Conservation (phyloP, 2,113 vertebrate genomes). For the Egretta garzetta region DNA sequence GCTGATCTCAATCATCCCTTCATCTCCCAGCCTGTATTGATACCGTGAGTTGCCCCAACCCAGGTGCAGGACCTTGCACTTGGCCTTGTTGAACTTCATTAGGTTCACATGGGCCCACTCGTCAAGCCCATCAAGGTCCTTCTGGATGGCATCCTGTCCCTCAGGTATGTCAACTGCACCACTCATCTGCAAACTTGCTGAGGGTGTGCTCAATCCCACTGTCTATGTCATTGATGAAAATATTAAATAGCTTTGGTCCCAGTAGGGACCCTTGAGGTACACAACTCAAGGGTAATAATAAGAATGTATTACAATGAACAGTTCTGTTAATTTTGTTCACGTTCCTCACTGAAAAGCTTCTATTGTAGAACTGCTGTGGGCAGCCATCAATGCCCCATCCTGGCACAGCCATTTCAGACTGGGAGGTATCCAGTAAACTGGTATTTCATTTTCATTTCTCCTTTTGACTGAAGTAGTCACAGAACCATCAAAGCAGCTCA, state of each 20-base stretch:
- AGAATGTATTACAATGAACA: background rate
- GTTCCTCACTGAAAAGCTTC: background rate
- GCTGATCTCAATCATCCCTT: background rate
- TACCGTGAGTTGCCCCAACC: rapidly evolving
- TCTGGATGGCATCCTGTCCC: background rate
- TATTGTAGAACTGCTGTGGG: rapidly evolving
- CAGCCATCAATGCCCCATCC: background rate
- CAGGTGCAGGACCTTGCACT: background rate
- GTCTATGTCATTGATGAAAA: background rate
- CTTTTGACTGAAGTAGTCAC: slow-evolving; percentile 43
- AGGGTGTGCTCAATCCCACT: background rate
- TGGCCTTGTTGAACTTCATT: background rate
- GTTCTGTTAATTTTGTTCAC: background rate
- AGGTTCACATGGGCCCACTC: background rate
- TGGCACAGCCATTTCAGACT: background rate
- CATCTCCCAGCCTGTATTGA: background rate
- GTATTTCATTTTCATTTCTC: slow-evolving; percentile 48
- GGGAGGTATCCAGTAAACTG: background rate
- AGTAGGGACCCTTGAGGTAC: background rate
- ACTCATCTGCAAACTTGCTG: background rate
- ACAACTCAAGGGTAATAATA: background rate
- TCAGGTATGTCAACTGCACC: rapidly evolving
- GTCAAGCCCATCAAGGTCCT: background rate
- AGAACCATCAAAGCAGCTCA: slow-evolving; percentile 35
- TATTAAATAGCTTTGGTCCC: background rate